Conservation (phyloP, 2,797 vertebrate species). For the Hypotaenidia philippensis region DNA sequence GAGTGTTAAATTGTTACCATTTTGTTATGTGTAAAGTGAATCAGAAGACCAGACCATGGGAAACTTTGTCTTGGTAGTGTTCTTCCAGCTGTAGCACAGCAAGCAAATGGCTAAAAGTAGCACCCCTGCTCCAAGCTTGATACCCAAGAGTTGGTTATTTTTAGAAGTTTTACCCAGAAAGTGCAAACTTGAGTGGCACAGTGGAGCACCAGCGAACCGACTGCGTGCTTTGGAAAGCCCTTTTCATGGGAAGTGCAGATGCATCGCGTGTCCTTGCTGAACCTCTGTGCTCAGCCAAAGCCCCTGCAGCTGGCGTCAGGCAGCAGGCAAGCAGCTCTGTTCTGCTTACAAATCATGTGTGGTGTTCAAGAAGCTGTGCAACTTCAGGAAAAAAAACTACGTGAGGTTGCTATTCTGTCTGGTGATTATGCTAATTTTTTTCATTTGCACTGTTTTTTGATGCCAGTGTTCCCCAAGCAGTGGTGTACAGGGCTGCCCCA, state of each 20-base stretch:
- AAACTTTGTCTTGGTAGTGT: background rate
- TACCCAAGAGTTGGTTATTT: slow-evolving; percentile 22
- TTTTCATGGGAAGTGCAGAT: background rate
- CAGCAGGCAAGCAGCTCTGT: background rate
- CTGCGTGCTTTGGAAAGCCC: background rate
- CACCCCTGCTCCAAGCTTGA: background rate
- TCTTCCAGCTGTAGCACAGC: background rate
- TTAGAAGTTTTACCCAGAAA: slow-evolving; percentile 11
- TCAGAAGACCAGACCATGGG: background rate
- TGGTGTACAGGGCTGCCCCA: fast-evolving
- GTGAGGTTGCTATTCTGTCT: background rate
- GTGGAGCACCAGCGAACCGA: background rate
- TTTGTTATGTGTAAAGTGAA: background rate
- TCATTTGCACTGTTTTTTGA: background rate
- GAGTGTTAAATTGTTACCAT: background rate
- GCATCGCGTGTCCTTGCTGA: background rate
- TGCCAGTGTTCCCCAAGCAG: background rate
- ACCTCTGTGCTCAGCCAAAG: background rate
- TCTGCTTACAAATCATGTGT: background rate
- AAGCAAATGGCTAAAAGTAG: slow-evolving; percentile 6
- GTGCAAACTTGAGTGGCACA: background rate
- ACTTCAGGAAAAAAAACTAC: background rate
- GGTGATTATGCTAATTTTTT: background rate
- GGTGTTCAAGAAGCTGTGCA: background rate
- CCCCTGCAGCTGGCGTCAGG: background rate